These are phyloP conservation scores for Paratrypauchen microcephalus DNA, from an alignment of 2,797 vertebrate genomes.

Conservation along the genomic window DNA sequence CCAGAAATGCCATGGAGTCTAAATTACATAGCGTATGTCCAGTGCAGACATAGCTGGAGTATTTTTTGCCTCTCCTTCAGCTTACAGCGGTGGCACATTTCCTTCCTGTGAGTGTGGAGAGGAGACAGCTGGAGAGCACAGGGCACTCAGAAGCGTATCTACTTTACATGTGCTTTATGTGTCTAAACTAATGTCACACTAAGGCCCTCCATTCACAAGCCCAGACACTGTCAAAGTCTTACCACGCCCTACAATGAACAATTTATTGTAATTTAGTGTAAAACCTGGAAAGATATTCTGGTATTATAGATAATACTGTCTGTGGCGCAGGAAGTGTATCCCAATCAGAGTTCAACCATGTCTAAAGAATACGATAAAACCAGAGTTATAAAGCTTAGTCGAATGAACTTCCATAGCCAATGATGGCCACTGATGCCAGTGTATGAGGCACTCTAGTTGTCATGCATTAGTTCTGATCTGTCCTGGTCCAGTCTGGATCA, in stretches of 20 bases:
- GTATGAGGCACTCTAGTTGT: not conserved
- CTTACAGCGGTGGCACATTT: slow-evolving; percentile 35
- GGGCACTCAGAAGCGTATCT: slow-evolving; percentile 34
- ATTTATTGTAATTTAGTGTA: too few relatives aligned
- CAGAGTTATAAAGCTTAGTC: too few relatives aligned
- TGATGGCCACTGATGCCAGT: not conserved
- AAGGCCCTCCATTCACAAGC: not conserved
- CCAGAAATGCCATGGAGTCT: not conserved
- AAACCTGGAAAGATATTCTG: too few relatives aligned
- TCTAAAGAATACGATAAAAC: too few relatives aligned
- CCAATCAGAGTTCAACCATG: too few relatives aligned
- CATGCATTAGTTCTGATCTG: slow-evolving; percentile 3
- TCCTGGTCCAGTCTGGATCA: slow-evolving; percentile 13
- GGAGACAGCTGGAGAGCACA: slow-evolving; percentile 41
- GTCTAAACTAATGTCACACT: slow-evolving; percentile 17
- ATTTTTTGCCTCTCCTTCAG: slow-evolving; percentile 1
- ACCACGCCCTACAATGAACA: not conserved
- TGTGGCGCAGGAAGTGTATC: too few relatives aligned
- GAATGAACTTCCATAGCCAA: not conserved
- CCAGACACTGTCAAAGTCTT: not conserved
- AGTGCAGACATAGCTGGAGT: not conserved
- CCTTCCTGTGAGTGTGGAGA: slow-evolving; percentile 28
- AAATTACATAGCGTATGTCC: not conserved
- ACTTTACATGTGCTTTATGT: slow-evolving; percentile 13
- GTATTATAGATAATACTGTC: too few relatives aligned